These are phyloP conservation scores for Meghimatium bilineatum DNA, from an alignment of 2,888 invertebrate species.

Conservation along the genomic window DNA sequence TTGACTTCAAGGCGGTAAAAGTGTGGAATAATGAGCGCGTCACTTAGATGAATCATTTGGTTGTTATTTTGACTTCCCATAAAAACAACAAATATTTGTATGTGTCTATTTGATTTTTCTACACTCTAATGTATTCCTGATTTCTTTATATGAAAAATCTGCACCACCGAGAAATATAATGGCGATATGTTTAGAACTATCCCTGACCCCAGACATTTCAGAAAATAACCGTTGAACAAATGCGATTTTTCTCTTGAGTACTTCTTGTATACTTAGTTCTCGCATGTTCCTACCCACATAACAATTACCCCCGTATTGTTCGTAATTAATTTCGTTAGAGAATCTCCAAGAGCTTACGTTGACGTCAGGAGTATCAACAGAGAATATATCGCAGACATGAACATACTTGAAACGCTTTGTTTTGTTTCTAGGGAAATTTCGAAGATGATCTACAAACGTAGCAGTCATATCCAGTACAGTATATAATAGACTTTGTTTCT, in stretches of 20 bases:
- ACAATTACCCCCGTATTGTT: not conserved
- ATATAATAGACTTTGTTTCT: no score
- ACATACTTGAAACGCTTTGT: not conserved
- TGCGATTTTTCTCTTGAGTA: not conserved
- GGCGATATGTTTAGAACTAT: not conserved
- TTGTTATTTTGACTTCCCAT: not conserved
- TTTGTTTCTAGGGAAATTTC: not conserved
- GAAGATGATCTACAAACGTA: not conserved
- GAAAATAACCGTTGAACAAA: not conserved
- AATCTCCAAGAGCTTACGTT: not conserved
- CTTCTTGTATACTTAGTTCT: not conserved
- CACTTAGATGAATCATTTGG: not conserved
- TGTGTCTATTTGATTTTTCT: not conserved
- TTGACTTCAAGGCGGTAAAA: no score
- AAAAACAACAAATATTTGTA: not conserved
- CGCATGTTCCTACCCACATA: no score
- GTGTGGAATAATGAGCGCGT: not conserved
- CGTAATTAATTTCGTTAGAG: not conserved
- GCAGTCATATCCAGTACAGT: not conserved
- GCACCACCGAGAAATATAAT: not conserved
- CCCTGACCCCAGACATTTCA: slow-evolving; percentile 1
- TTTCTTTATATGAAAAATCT: not conserved
- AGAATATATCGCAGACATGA: not conserved
- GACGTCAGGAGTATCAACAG: no score
- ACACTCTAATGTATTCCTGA: not conserved